These are phyloP conservation scores for Rhea americana DNA, from an alignment of 2,113 vertebrate species.

Conservation along the genomic window DNA sequence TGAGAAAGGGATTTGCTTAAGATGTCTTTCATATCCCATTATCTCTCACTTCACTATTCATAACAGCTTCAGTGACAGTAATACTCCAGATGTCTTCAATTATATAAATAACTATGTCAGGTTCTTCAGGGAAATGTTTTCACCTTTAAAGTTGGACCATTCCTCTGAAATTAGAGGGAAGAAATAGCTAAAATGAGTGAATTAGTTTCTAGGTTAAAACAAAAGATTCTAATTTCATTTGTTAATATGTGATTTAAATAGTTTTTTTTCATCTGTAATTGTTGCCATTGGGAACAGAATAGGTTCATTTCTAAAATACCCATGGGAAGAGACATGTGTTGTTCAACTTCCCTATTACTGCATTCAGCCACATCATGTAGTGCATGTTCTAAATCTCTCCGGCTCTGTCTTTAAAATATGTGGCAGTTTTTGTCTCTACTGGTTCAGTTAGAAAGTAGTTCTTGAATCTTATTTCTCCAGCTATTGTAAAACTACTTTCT, in stretches of 20 bases:
- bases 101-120: not conserved
- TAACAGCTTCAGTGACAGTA: not conserved
- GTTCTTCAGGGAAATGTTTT: not conserved
- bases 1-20: not conserved
- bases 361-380: not conserved
- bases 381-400: not conserved
- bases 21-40: not conserved
- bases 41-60: not conserved
- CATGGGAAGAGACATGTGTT: not conserved
- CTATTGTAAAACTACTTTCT: not conserved
- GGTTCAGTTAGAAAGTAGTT: fast-evolving
- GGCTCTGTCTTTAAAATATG: not conserved
- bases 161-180: not conserved
- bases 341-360: not conserved
- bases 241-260: not conserved
- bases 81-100: not conserved
- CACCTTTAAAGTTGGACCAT: not conserved
- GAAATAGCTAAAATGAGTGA: not conserved
- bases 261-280: not conserved
- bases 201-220: not conserved
- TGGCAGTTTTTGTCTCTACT: not conserved
- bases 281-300: not conserved
- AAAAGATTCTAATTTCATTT: not conserved
- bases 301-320: not conserved
- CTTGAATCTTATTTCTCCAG: not conserved